Evolutionary conservation across 2,797 vertebrate genomes (phyloP).

Genomic region (Alectoris magna): DNA sequence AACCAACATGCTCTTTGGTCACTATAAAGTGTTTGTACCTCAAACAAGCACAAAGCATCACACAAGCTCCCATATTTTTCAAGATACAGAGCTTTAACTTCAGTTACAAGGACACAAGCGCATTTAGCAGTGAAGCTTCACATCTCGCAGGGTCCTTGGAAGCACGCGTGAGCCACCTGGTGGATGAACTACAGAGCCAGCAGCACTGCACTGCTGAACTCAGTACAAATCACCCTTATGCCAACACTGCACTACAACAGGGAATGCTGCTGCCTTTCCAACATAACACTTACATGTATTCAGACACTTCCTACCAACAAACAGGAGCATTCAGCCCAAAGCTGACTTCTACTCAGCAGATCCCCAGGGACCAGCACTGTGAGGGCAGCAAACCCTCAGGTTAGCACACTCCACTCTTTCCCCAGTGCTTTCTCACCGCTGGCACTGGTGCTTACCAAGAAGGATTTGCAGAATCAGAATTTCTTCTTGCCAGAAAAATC

Average conservation of each 20-base stretch:
- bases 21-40: background rate
- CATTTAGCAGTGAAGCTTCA: background rate
- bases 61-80: background rate
- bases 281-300: background rate
- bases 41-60: background rate
- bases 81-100: background rate
- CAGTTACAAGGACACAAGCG: background rate
- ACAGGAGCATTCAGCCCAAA: background rate
- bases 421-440: background rate
- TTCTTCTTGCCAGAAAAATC: background rate
- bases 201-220: background rate
- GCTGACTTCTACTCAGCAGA: background rate
- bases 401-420: accelerated
- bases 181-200: background rate
- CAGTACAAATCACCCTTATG: background rate
- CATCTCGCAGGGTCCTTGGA: background rate
- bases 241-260: background rate
- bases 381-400: background rate
- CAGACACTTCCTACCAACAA: background rate
- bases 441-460: accelerated
- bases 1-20: background rate
- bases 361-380: background rate
- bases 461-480: background rate
- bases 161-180: slow-evolving; percentile 55
- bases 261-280: background rate